Conservation (phyloP, 64 coral and sea anemone genomes). For the Dendronephthya gigantea region DNA sequence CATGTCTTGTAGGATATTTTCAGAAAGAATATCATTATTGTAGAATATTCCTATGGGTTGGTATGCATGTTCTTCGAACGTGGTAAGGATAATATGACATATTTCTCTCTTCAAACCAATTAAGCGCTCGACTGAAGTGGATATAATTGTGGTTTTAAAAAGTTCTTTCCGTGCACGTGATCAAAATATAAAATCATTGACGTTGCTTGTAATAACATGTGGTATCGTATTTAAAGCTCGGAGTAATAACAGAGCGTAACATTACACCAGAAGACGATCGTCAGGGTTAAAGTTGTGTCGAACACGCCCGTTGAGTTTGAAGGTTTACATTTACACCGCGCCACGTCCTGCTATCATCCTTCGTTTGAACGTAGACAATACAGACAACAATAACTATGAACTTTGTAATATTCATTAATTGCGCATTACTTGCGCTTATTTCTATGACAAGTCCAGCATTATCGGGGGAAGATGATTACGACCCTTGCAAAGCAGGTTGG, state of each 20-base stretch:
- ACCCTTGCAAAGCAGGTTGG: slow-evolving; percentile 9
- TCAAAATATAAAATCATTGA: background rate
- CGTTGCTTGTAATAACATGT: slow-evolving; percentile 7
- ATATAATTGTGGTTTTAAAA: background rate
- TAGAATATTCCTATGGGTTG: too few relatives aligned
- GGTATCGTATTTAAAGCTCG: slow-evolving; percentile 15
- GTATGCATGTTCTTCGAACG: too few relatives aligned
- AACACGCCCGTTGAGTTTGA: background rate
- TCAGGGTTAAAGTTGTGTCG: slow-evolving; percentile 12
- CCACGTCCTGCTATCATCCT: slow-evolving; percentile 1
- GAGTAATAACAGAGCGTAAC: slow-evolving; percentile 17
- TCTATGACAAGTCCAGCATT: background rate
- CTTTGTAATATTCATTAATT: background rate
- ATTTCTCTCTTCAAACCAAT: background rate
- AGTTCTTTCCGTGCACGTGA: slow-evolving; percentile 5
- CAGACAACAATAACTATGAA: slow-evolving; percentile 13
- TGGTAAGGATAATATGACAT: too few relatives aligned
- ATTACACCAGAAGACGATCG: background rate
- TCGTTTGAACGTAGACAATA: background rate
- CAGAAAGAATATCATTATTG: too few relatives aligned
- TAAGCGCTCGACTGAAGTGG: background rate
- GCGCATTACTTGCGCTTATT: background rate
- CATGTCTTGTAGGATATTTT: too few relatives aligned
- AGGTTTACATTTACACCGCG: background rate
- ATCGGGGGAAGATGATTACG: background rate